A percentile compares a stretch with the other conserved stretches of the same genome.
These are phyloP conservation scores for Eciton burchellii DNA, from an alignment of 1,140 invertebrate genomes.

Conservation along the genomic window DNA sequence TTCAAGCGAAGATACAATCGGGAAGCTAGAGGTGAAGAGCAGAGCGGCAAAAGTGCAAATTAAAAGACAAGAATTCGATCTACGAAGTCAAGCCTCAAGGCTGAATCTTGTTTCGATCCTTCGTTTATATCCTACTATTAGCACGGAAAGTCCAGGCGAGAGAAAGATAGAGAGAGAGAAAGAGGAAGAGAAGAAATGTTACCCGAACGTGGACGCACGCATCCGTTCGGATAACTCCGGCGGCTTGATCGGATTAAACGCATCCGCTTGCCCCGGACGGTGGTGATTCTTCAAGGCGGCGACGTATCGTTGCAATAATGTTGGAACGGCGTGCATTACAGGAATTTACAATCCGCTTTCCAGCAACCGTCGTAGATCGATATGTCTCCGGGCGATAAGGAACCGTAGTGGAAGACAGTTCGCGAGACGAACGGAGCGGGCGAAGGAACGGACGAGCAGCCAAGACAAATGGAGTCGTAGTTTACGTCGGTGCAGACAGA, in stretches of 20 bases:
- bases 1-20: slow-evolving; percentile 28
- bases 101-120: slow-evolving; percentile 47
- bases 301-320: not conserved
- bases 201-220: not conserved
- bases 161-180: no score
- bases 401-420: slow-evolving; percentile 22
- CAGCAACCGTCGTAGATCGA: not conserved
- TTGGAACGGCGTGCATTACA: not conserved
- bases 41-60: slow-evolving; percentile 45
- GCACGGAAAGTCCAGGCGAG: slow-evolving; percentile 12
- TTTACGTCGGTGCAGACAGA: slow-evolving; percentile 53
- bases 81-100: no score
- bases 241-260: not conserved
- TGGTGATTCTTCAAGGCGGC: not conserved
- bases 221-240: not conserved
- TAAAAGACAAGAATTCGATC: slow-evolving; percentile 29
- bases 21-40: slow-evolving; percentile 40
- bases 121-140: slow-evolving; percentile 45
- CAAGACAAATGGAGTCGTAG: slow-evolving; percentile 43
- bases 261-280: not conserved
- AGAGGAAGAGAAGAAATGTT: slow-evolving; percentile 35
- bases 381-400: slow-evolving; percentile 7
- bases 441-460: slow-evolving; percentile 4
- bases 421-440: not conserved
- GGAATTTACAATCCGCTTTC: slow-evolving; percentile 36